Conservation (phyloP, 1,140 invertebrate genomes). For the Zaprionus nigranus region DNA sequence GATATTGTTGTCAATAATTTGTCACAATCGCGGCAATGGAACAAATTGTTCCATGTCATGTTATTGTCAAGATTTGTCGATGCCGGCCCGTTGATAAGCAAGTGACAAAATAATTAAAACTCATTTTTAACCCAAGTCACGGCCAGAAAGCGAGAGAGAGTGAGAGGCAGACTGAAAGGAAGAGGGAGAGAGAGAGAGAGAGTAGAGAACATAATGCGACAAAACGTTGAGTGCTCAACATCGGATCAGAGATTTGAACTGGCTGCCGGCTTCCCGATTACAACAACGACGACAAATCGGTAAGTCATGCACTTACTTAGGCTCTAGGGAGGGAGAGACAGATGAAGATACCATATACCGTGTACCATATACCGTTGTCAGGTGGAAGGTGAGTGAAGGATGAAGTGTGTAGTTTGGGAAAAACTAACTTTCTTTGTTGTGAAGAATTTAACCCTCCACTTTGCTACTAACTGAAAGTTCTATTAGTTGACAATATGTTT, state of each 20-base stretch:
- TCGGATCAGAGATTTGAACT: constrained; percentile 27
- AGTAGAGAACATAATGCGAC: constrained; percentile 31
- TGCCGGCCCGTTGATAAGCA: constrained; percentile 65
- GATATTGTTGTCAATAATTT: constrained; percentile 83
- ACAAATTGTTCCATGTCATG: constrained; percentile 83
- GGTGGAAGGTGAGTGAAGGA: neutral
- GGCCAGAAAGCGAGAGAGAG: neutral
- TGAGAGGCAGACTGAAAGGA: neutral
- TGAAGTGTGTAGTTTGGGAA: too few relatives aligned
- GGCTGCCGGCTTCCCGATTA: constrained; percentile 7
- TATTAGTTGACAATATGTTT: too few relatives aligned
- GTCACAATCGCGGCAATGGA: constrained; percentile 79
- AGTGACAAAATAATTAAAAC: constrained; percentile 84
- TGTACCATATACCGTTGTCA: constrained; percentile 14
- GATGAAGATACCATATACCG: constrained; percentile 37
- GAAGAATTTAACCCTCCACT: too few relatives aligned
- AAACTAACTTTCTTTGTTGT: too few relatives aligned
- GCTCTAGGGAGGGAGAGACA: constrained; percentile 43
- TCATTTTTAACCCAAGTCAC: constrained; percentile 55
- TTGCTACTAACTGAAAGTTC: too few relatives aligned
- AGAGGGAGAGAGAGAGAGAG: neutral
- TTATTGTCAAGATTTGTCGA: constrained; percentile 79
- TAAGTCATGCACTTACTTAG: constrained; percentile 72
- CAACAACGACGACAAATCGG: constrained; percentile 45
- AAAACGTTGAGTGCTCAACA: constrained; percentile 52